Conservation (phyloP, 37 sponge, comb jelly and placozoan genomes). For the Halichondria panicea region DNA sequence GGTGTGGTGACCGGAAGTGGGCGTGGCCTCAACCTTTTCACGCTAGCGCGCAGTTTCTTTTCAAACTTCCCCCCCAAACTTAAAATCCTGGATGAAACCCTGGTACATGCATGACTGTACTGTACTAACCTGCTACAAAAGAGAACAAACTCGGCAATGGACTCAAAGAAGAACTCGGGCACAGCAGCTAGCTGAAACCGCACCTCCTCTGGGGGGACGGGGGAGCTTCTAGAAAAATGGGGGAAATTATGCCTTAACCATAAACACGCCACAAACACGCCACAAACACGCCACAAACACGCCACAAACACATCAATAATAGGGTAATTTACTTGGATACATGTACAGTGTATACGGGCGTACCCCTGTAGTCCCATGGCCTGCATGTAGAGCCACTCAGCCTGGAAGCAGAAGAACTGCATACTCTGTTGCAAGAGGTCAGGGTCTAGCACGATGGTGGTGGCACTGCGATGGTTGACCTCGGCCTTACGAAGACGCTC, state of each 20-base stretch:
- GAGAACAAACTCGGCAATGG: constrained; percentile 81
- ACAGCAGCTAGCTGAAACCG: constrained; percentile 70
- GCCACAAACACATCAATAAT: background rate
- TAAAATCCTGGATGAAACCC: no score
- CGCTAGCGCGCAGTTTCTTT: no score
- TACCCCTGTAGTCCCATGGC: background rate
- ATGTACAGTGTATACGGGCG: background rate
- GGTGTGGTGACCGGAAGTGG: no score
- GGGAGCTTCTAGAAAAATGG: no score
- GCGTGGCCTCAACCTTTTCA: no score
- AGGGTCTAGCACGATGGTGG: constrained; percentile 37
- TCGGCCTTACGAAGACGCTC: no score
- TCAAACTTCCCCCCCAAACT: background rate
- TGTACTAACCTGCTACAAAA: constrained; percentile 53
- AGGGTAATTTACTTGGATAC: no score
- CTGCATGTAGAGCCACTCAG: constrained; percentile 46
- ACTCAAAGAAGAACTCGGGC: constrained; percentile 90
- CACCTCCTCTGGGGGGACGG: constrained; percentile 23
- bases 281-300: background rate
- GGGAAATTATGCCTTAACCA: background rate
- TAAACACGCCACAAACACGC: background rate
- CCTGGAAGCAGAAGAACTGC: constrained; percentile 40
- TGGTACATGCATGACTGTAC: background rate
- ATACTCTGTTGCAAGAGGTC: constrained; percentile 35
- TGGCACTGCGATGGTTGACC: constrained; percentile 11